Evolutionary conservation across 2,797 vertebrate genomes (phyloP).

Genomic region (Vespertilio murinus): DNA sequence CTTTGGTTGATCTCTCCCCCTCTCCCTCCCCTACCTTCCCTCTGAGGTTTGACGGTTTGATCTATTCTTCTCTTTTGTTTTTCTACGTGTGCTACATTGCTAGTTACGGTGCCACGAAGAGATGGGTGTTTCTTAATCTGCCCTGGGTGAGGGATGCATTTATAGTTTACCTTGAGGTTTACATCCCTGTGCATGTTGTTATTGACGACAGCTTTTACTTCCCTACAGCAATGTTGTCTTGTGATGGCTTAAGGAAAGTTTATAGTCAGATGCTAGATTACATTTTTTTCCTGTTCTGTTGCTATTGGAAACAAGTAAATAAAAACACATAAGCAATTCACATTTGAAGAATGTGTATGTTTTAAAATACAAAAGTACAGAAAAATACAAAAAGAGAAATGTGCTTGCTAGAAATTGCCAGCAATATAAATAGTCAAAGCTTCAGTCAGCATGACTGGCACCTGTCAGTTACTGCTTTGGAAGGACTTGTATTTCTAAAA

Average conservation of each 20-base stretch:
- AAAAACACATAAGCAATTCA: slow-evolving; percentile 1
- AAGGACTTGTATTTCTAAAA: slow-evolving; percentile 10
- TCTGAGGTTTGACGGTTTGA: too few relatives aligned
- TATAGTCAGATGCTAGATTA: neutral
- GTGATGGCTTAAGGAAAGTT: neutral
- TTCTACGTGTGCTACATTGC: neutral
- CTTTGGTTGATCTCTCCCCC: too few relatives aligned
- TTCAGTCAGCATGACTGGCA: neutral
- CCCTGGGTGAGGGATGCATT: neutral
- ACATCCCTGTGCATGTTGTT: neutral
- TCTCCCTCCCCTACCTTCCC: too few relatives aligned
- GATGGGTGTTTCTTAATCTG: neutral
- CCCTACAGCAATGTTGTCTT: neutral
- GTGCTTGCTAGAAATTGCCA: neutral
- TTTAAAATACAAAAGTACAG: neutral
- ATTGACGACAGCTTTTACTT: neutral
- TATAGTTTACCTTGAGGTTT: neutral
- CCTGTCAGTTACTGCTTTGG: neutral
- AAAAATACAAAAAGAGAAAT: neutral
- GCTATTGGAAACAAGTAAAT: neutral
- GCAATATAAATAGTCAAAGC: neutral
- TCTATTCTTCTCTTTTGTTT: neutral
- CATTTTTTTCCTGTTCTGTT: neutral
- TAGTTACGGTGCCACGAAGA: neutral
- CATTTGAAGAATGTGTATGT: neutral